phyloP scores from a whole-genome alignment of 2,888 invertebrate species.

The Lacanobia oleracea region DNA sequence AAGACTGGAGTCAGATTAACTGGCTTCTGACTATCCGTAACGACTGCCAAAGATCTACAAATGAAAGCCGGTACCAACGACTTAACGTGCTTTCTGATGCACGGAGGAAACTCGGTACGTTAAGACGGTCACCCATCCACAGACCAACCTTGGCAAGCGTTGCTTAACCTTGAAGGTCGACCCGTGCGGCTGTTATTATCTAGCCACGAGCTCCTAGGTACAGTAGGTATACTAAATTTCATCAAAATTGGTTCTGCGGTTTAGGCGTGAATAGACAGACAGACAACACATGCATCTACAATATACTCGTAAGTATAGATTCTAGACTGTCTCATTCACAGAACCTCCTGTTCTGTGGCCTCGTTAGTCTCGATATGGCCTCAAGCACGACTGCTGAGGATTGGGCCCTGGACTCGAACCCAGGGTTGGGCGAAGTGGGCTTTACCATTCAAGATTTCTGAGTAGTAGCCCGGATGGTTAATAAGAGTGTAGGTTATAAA shows the following conservation, averaged over 20 bases:
- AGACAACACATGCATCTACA: background rate
- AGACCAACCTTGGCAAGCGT: too few relatives aligned
- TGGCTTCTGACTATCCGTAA: too few relatives aligned
- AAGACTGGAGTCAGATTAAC: too few relatives aligned
- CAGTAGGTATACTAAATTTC: background rate
- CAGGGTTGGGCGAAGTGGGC: background rate
- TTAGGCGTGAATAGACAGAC: background rate
- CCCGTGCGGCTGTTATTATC: too few relatives aligned
- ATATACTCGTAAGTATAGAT: background rate
- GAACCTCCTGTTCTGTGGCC: too few relatives aligned
- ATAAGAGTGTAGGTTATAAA: background rate
- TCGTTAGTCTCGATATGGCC: background rate
- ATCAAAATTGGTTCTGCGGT: background rate
- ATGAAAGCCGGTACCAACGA: too few relatives aligned
- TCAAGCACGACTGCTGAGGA: background rate
- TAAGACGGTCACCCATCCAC: too few relatives aligned
- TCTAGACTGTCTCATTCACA: background rate
- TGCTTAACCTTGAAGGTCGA: too few relatives aligned
- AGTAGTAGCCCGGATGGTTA: background rate
- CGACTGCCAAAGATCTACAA: too few relatives aligned
- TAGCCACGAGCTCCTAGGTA: too few relatives aligned
- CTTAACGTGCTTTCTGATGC: too few relatives aligned
- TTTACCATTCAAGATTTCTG: background rate
- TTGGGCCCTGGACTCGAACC: background rate
- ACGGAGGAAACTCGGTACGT: too few relatives aligned